Conservation (phyloP, 2,113 vertebrate species). For the Hippocampus zosterae region DNA sequence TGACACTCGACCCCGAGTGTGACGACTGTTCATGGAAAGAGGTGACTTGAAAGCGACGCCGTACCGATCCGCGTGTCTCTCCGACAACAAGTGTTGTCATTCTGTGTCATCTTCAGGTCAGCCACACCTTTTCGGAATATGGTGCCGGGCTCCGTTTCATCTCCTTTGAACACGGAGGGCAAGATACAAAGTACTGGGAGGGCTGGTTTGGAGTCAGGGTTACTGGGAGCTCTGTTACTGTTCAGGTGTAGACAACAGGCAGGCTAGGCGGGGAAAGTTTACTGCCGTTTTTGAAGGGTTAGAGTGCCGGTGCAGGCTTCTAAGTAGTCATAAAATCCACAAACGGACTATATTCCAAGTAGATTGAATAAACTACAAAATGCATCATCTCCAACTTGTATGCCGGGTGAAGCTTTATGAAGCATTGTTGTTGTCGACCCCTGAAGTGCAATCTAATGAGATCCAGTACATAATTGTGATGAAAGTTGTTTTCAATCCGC, state of each 20-base stretch:
- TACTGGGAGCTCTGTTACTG: constrained; percentile 81
- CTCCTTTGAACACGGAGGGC: constrained; percentile 84
- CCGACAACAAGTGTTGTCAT: background rate
- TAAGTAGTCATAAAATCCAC: background rate
- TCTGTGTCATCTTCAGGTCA: constrained; percentile 68
- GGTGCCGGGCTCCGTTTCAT: constrained; percentile 85
- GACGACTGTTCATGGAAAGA: constrained; percentile 72
- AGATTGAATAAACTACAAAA: background rate
- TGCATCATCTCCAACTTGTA: background rate
- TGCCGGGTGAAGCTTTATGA: background rate
- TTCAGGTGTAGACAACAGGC: constrained; percentile 49
- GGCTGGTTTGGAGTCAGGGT: constrained; percentile 91
- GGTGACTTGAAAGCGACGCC: constrained; percentile 38
- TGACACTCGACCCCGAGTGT: constrained; percentile 58
- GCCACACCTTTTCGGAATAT: constrained; percentile 80
- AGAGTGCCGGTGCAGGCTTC: no score
- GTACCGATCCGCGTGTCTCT: no score
- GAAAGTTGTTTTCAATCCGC: background rate
- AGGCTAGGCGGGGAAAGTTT: background rate
- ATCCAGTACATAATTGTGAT: background rate
- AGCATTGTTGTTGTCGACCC: background rate
- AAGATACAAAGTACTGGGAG: constrained; percentile 87
- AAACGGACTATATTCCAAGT: background rate
- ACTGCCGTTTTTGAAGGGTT: background rate
- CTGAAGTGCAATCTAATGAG: background rate